A percentile compares a stretch with the other conserved stretches of the same genome.
phyloP scores from a whole-genome alignment of 1,140 invertebrate genomes.

The Macrocentrus cingulum region DNA sequence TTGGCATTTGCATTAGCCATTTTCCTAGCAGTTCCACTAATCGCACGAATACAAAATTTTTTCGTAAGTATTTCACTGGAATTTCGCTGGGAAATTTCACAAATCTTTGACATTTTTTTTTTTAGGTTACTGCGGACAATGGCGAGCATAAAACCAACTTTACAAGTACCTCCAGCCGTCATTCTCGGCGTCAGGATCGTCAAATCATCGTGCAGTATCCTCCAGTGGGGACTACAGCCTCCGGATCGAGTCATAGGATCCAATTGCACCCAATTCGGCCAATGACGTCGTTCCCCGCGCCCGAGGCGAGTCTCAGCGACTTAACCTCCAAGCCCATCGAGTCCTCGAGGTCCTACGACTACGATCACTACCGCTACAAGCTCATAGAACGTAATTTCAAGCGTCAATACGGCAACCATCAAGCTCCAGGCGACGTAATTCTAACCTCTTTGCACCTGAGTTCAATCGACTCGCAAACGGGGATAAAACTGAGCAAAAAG shows the following conservation, averaged over 20 bases:
- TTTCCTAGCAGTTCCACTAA: constrained; percentile 44
- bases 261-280: not conserved
- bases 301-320: not conserved
- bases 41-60: constrained; percentile 37
- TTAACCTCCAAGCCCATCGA: not conserved
- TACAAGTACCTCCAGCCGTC: not conserved
- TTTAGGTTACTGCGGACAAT: not conserved
- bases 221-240: not conserved
- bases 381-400: constrained; percentile 41
- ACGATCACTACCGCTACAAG: constrained; percentile 41
- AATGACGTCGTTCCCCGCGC: not conserved
- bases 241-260: constrained; percentile 11
- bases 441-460: constrained; percentile 46
- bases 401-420: constrained; percentile 39
- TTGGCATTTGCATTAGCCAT: constrained; percentile 42
- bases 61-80: constrained; percentile 39
- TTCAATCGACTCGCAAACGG: constrained; percentile 33
- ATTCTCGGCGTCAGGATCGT: not conserved
- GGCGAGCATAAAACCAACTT: not conserved
- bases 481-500: constrained; percentile 27
- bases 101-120: not conserved
- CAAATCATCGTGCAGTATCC: not conserved
- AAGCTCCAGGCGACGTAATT: constrained; percentile 44
- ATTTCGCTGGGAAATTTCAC: not conserved
- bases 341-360: constrained; percentile 32